Evolutionary conservation across 2,888 invertebrate genomes (phyloP).

Genomic region (Tetragnatha montana): DNA sequence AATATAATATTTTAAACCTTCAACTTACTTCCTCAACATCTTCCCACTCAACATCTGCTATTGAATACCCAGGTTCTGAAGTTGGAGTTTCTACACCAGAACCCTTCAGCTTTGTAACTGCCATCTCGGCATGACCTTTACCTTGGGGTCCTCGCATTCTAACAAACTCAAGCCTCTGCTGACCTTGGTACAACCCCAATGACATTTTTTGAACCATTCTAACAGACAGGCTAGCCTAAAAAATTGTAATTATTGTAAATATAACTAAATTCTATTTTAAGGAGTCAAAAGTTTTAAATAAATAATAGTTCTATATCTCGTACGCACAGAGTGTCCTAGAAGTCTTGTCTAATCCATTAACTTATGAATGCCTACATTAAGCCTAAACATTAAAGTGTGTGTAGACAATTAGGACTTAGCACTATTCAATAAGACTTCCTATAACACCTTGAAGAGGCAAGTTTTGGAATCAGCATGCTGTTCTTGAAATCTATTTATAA

Average conservation of each 20-base stretch:
- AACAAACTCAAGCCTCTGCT: slow-evolving; percentile 96
- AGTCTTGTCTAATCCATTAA: no score
- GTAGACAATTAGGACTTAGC: no score
- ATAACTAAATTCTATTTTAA: no score
- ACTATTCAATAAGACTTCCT: no score
- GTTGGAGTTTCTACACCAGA: slow-evolving; percentile 96
- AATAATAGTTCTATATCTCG: no score
- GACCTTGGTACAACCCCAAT: slow-evolving; percentile 81
- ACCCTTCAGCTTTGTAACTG: slow-evolving; percentile 91
- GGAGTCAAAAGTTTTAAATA: background rate
- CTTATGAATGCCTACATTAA: no score
- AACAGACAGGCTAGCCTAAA: slow-evolving; percentile 90
- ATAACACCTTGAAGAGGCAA: no score
- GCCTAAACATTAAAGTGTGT: no score
- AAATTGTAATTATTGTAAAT: background rate
- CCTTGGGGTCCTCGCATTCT: slow-evolving; percentile 98
- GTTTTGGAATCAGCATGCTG: no score
- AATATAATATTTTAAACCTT: background rate
- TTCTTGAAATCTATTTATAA: no score
- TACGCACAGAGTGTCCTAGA: no score
- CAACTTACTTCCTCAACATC: slow-evolving; percentile 77
- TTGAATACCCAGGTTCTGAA: slow-evolving; percentile 90
- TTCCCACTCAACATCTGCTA: slow-evolving; percentile 89
- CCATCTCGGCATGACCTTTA: slow-evolving; percentile 98
- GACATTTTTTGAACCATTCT: slow-evolving; percentile 97